These are phyloP conservation scores for Ptilonorhynchus violaceus DNA, from an alignment of 2,113 vertebrate genomes.

Conservation along the genomic window DNA sequence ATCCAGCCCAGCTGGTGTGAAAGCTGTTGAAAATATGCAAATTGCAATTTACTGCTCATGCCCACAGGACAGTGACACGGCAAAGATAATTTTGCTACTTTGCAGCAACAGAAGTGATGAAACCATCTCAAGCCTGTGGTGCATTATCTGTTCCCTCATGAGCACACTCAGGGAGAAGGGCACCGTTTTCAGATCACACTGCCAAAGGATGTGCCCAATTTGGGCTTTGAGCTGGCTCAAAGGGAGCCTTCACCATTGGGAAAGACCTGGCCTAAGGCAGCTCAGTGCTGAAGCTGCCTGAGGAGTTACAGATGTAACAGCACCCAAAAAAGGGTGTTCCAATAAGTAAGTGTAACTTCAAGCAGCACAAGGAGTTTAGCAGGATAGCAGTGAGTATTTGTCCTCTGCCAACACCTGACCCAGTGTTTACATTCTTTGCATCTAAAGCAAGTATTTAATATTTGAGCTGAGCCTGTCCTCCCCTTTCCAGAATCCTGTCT, in stretches of 20 bases:
- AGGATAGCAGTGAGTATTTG: not conserved
- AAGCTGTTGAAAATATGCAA: not conserved
- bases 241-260: not conserved
- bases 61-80: not conserved
- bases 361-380: not conserved
- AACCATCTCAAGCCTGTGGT: not conserved
- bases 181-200: not conserved
- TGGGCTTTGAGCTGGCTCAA: not conserved
- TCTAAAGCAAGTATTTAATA: not conserved
- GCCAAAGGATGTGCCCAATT: not conserved
- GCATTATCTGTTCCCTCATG: not conserved
- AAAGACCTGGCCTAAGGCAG: not conserved
- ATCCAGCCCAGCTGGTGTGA: not conserved
- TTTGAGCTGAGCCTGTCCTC: not conserved
- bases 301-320: not conserved
- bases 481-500: not conserved
- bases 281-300: not conserved
- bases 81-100: not conserved
- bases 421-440: not conserved
- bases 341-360: not conserved
- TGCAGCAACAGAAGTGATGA: not conserved
- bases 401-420: not conserved
- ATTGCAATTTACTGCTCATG: not conserved
- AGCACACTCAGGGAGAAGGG: not conserved
- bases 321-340: not conserved